These are phyloP conservation scores for Campoletis sonorensis DNA, from an alignment of 1,140 invertebrate genomes.

Conservation along the genomic window DNA sequence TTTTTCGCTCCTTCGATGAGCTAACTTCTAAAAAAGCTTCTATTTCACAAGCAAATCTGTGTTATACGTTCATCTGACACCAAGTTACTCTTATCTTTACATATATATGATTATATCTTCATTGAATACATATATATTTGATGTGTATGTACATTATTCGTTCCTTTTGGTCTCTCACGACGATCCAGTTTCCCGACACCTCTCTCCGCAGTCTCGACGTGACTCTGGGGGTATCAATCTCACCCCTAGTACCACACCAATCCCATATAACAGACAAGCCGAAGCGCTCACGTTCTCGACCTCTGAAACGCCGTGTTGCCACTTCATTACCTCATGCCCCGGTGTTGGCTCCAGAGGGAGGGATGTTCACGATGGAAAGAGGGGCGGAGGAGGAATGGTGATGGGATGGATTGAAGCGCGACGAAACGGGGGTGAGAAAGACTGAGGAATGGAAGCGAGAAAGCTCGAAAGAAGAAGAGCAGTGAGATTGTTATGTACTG, in stretches of 20 bases:
- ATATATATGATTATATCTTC: no score
- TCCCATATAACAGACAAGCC: conserved; percentile 1
- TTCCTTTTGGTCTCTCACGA: conserved; percentile 38
- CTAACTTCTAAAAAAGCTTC: no score
- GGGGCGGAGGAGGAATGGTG: neutral
- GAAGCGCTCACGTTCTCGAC: conserved; percentile 55
- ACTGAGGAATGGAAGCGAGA: conserved; percentile 29
- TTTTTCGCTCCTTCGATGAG: no score
- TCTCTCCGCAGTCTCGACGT: conserved; percentile 59
- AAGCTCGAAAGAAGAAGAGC: neutral
- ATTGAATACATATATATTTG: neutral
- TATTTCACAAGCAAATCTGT: no score
- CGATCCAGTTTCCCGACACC: conserved; percentile 67
- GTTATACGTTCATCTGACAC: no score
- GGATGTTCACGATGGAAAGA: conserved; percentile 35
- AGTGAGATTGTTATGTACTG: neutral
- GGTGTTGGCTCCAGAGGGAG: conserved; percentile 46
- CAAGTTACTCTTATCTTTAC: no score
- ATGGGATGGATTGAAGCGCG: neutral
- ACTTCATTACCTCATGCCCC: conserved; percentile 67
- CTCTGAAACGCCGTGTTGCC: conserved; percentile 67
- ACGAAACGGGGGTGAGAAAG: neutral
- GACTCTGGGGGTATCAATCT: conserved; percentile 68
- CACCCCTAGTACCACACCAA: conserved; percentile 54
- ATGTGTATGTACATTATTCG: neutral